Base-by-base conservation (phyloP, 1,140 invertebrate genomes). In the Cydia strobilella region DNA sequence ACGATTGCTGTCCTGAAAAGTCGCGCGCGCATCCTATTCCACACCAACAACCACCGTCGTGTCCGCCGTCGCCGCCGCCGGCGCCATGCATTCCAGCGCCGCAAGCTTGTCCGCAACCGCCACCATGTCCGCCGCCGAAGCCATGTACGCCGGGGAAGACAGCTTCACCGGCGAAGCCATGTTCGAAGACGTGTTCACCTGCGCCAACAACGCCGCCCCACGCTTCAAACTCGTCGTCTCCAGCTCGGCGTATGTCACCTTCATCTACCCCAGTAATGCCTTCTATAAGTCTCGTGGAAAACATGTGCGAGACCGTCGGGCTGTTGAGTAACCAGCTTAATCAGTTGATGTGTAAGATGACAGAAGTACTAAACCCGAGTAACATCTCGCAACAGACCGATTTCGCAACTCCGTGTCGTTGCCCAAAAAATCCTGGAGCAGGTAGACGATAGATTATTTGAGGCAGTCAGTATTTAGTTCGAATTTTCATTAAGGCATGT, bases 301-400 rank as follows among this genome's bases (percentile, higher is more conserved):
- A 87, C 76, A 89, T 90, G 85, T 90, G 87, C 65, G 82, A 82
- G 13, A 88, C 88, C 2, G 87, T 89, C 9, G 87, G 85, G 0
- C 82, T 87, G 18, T 75, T 90, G 48, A 79, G 86, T 4, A 79
- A 82, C 27, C 86, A 90, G 72, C 82, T 90, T 1, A 86, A 87
- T 15, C 77, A 77, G 15, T 72, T 90, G 18, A 89, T 89, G 86
- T 20, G 59, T 1, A 82, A 85, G 80, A 86, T 89, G 85, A 86
- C 78, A 66, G 73, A 83, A 20, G 73, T 71, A 77, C 82, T 39
- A 10, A 69, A 15, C 9, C 65, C 27, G 15, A 35, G 12, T n/a
- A 7, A 27, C n/a, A 80, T 74, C 66, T 1, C 75, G 2, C 80
- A 80, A 51, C 77, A 63, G 39, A n/a, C n/a, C n/a, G 80, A 81